Percentiles rank a stretch among this genome's conserved stretches.
These are phyloP conservation scores for Temnothorax rugatulus DNA, from an alignment of 2,888 invertebrate species.

Conservation along the genomic window DNA sequence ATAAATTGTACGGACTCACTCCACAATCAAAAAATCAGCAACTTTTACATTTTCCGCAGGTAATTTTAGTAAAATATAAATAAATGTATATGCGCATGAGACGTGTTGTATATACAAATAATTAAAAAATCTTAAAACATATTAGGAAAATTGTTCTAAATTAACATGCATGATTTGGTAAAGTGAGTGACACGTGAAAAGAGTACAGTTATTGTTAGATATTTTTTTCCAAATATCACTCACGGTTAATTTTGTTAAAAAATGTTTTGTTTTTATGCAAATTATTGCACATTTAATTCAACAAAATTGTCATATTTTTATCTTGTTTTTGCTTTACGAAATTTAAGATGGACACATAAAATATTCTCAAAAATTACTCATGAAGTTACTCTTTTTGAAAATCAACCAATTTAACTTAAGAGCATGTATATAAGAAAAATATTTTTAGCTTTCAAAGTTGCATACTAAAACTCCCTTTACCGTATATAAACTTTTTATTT, in stretches of 20 bases:
- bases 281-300: neutral
- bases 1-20: constrained; percentile 10
- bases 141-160: neutral
- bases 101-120: neutral
- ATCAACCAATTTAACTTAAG: too few relatives aligned
- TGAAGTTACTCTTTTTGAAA: too few relatives aligned
- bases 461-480: neutral
- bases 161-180: neutral
- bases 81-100: neutral
- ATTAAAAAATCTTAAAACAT: neutral
- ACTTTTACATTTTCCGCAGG: neutral
- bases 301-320: too few relatives aligned
- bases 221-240: neutral
- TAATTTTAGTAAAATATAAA: constrained; percentile 4
- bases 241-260: neutral
- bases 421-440: neutral
- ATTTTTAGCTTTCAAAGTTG: neutral
- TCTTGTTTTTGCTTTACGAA: too few relatives aligned
- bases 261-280: neutral
- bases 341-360: neutral
- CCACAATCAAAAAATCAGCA: neutral
- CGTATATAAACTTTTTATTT: neutral
- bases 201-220: neutral
- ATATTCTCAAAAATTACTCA: neutral
- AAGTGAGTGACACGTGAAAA: neutral